Evolutionary conservation across 2,888 invertebrate genomes (phyloP), one percentile per base, ranked within the genome.

Genomic region (Tipula unca): DNA sequence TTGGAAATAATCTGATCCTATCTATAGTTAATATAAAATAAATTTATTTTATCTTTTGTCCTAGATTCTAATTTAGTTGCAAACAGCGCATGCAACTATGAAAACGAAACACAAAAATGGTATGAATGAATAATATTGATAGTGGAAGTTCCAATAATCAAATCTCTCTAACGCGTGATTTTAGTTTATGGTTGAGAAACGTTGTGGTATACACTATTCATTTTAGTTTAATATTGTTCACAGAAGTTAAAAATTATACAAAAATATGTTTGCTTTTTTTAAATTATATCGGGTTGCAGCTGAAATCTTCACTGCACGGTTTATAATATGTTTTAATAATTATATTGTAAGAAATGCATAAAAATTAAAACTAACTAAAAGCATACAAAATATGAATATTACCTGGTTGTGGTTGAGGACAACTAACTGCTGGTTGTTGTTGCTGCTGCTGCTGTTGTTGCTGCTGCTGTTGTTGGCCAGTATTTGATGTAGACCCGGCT

Each of bases 401-500:
- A 82, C 48, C 25, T 84, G 91, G 90, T 88, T 91, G 91, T 82
- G 90, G 90, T 86, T 88, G 88, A 20, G 89, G 88, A 85, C 88
- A 88, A 85, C 87, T 88, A 85, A 87, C 88, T 87, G 90, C 89
- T 14, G 90, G 90, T 25, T 69, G 69, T 69, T 69, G 69, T 54
- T 69, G 69, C 10, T 69, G 69, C 17, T 48, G 48, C 48, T 48
- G 48, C 69, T 69, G 69, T 10, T 69, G 85, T 10, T 69, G 85
- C 14, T 82, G 90, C 89, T 48, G 48, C n/a, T 48, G 48, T 87
- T 90, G 90, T 87, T 91, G 90, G 86, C 91, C 90, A 25, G 90
- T 90, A 86, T 90, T 90, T 86, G 91, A 90, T 14, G 86, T 86
- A n/a, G 90, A 89, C 84, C 90, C 91, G 83, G 91, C 90, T 87